Evolutionary conservation across 2,797 vertebrate genomes (phyloP).

Genomic region (Sparus aurata): DNA sequence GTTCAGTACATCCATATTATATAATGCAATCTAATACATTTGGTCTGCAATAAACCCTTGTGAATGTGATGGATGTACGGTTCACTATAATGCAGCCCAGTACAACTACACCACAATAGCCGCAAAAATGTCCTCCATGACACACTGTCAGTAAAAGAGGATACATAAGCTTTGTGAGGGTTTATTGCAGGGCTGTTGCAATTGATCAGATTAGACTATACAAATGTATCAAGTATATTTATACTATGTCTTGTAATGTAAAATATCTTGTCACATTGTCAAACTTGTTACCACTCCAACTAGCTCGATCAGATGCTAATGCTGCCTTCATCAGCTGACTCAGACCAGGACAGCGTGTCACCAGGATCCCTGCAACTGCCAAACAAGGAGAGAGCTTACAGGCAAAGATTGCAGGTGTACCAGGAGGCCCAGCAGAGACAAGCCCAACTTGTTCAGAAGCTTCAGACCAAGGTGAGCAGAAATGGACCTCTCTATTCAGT

Average conservation of each 20-base stretch:
- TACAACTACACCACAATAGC: slow-evolving; percentile 1
- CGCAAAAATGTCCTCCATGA: background rate
- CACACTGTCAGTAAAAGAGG: background rate
- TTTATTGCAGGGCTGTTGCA: background rate
- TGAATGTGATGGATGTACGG: background rate
- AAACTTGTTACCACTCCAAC: slow-evolving; percentile 16
- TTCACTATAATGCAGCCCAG: background rate
- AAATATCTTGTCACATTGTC: slow-evolving; percentile 5
- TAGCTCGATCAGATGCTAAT: slow-evolving; percentile 84
- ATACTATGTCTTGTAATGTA: background rate
- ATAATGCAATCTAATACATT: background rate
- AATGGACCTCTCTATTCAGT: background rate
- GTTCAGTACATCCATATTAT: background rate
- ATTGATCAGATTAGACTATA: background rate
- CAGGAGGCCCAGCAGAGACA: slow-evolving; percentile 89
- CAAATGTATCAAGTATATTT: background rate
- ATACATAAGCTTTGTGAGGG: background rate
- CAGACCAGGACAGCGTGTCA: slow-evolving; percentile 75
- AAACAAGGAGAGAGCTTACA: slow-evolving; percentile 79
- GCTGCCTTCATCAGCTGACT: slow-evolving; percentile 72
- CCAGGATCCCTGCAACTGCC: slow-evolving; percentile 70
- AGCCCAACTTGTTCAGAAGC: slow-evolving; percentile 87
- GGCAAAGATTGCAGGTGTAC: slow-evolving; percentile 83
- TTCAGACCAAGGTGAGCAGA: slow-evolving; percentile 86
- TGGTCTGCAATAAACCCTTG: slow-evolving; percentile 10